These are phyloP conservation scores for Avahi laniger DNA, from an alignment of 2,797 vertebrate species.

Conservation along the genomic window DNA sequence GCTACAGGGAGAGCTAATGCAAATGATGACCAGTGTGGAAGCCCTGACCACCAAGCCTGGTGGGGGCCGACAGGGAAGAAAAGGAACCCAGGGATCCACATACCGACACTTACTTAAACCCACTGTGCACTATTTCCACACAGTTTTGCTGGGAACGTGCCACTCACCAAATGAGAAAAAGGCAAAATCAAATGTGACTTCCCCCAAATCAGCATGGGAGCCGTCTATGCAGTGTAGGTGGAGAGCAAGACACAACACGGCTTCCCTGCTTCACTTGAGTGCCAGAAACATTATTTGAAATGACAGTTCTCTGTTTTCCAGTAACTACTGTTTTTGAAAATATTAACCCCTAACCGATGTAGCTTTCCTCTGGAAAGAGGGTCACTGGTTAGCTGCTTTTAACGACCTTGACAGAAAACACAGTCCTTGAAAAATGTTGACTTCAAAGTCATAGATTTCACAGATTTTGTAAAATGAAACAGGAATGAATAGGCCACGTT, in stretches of 20 bases:
- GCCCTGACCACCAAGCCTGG: background rate
- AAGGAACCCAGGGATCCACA: background rate
- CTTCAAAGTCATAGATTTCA: slow-evolving; percentile 25
- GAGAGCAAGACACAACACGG: background rate
- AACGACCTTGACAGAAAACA: slow-evolving; percentile 27
- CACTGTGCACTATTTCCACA: background rate
- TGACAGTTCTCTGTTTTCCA: slow-evolving; percentile 50
- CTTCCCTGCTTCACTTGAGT: background rate
- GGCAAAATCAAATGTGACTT: background rate
- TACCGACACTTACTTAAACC: background rate
- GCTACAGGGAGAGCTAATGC: background rate
- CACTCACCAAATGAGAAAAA: background rate
- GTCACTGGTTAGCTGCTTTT: background rate
- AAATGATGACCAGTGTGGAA: background rate
- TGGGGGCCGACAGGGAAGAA: background rate
- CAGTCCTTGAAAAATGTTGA: background rate
- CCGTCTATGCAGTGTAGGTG: background rate
- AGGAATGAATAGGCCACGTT: slow-evolving; percentile 14
- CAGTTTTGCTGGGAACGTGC: background rate
- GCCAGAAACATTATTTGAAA: background rate
- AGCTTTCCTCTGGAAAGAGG: slow-evolving; percentile 33
- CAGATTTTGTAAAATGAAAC: slow-evolving; percentile 34
- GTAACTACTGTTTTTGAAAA: slow-evolving; percentile 61
- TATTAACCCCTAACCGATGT: background rate
- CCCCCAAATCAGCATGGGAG: background rate